Evolutionary conservation across 2,888 invertebrate species (phyloP).

Genomic region (Eupithecia inturbata): DNA sequence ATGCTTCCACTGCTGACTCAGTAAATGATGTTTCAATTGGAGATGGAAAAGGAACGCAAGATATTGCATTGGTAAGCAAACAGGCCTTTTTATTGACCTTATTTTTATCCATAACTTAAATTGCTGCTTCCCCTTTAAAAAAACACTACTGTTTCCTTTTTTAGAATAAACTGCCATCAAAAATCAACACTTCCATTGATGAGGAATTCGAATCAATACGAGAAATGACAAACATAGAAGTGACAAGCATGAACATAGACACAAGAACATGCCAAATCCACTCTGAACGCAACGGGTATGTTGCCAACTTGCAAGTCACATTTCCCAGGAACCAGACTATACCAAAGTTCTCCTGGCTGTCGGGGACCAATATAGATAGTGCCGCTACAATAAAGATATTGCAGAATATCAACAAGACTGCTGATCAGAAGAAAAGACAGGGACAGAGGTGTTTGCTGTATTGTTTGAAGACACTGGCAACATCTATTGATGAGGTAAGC

Average conservation of each 20-base stretch:
- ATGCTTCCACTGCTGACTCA: slow-evolving; percentile 74
- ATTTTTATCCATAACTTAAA: neutral
- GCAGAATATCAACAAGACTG: slow-evolving; percentile 91
- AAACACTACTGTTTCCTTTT: slow-evolving; percentile 27
- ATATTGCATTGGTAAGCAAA: slow-evolving; percentile 70
- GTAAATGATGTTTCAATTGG: slow-evolving; percentile 66
- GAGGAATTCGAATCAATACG: slow-evolving; percentile 81
- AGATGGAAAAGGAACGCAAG: slow-evolving; percentile 69
- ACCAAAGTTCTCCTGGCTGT: slow-evolving; percentile 80
- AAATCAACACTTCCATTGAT: slow-evolving; percentile 71
- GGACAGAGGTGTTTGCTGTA: slow-evolving; percentile 95
- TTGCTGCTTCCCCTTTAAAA: neutral
- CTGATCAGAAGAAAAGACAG: slow-evolving; percentile 92
- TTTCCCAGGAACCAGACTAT: slow-evolving; percentile 84
- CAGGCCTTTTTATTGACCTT: neutral
- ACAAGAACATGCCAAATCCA: slow-evolving; percentile 85
- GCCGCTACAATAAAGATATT: slow-evolving; percentile 88
- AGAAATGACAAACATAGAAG: slow-evolving; percentile 80
- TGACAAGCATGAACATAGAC: slow-evolving; percentile 84
- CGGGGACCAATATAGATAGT: slow-evolving; percentile 87
- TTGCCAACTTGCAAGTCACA: slow-evolving; percentile 82
- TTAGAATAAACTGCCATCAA: slow-evolving; percentile 71
- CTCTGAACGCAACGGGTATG: slow-evolving; percentile 81
- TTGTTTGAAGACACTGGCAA: slow-evolving; percentile 86
- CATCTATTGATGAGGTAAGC: slow-evolving; percentile 77